Evolutionary conservation across 2,113 vertebrate genomes (phyloP).

Genomic region (Gnathonemus echidnorhynchus): DNA sequence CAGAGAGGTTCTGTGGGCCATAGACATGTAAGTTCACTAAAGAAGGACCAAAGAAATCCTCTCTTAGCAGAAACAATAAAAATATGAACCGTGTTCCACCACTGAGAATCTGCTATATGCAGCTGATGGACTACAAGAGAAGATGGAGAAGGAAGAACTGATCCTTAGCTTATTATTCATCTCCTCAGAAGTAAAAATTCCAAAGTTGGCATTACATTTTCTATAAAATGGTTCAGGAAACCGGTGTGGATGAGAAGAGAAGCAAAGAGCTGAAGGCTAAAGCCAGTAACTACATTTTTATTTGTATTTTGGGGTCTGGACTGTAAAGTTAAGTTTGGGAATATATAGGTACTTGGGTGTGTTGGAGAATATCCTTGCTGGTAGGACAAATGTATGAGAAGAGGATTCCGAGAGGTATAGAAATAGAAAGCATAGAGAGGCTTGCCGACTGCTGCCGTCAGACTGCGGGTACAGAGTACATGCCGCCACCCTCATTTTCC

Average conservation of each 20-base stretch:
- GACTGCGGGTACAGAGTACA: conserved; percentile 61
- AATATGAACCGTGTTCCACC: conserved; percentile 41
- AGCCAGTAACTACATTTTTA: not conserved
- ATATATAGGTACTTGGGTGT: not conserved
- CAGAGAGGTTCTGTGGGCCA: conserved; percentile 69
- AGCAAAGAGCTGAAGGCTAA: not conserved
- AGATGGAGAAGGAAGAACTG: conserved; percentile 59
- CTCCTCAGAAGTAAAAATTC: conserved; percentile 54
- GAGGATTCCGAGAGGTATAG: not conserved
- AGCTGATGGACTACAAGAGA: conserved; percentile 37
- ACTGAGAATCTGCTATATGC: conserved; percentile 70
- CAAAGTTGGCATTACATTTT: not conserved
- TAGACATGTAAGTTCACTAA: not conserved
- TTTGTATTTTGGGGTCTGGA: not conserved
- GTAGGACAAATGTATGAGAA: not conserved
- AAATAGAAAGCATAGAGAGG: not conserved
- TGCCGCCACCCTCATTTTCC: conserved; percentile 54
- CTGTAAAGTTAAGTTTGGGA: not conserved
- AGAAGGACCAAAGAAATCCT: not conserved
- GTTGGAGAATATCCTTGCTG: not conserved
- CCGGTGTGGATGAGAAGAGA: not conserved
- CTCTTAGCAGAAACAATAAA: not conserved
- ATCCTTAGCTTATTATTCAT: conserved; percentile 50
- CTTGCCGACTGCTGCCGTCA: conserved; percentile 60
- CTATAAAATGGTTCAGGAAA: not conserved